Percentiles rank a stretch among this genome's conserved stretches.
Evolutionary conservation across 1,140 invertebrate species (phyloP).

Genomic region (Panagrolaimus sp.): DNA sequence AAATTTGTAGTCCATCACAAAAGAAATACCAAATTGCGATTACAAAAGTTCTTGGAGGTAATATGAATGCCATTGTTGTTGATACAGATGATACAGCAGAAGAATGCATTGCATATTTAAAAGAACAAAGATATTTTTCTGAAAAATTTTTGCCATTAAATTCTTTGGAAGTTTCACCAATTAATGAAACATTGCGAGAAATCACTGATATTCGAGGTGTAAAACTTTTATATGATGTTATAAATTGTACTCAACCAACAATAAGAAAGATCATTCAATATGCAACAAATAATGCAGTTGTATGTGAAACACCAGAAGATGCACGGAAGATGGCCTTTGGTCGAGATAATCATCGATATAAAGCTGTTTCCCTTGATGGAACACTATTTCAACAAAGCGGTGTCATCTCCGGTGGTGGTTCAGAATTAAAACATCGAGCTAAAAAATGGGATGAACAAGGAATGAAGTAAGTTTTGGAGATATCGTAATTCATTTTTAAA

Average conservation of each 20-base stretch:
- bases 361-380: constrained; percentile 88
- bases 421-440: constrained; percentile 87
- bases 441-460: constrained; percentile 99
- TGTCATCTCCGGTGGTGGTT: constrained; percentile 75
- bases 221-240: constrained; percentile 77
- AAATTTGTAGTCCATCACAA: constrained; percentile 97
- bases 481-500: constrained; percentile 7
- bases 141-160: constrained; percentile 96
- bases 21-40: constrained; percentile 91
- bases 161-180: constrained; percentile 17
- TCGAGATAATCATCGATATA: constrained; percentile 62
- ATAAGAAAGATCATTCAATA: constrained; percentile 76
- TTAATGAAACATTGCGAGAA: neutral
- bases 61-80: constrained; percentile 98
- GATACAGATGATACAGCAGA: constrained; percentile 95
- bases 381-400: constrained; percentile 98
- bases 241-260: constrained; percentile 85
- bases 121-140: constrained; percentile 92
- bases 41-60: constrained; percentile 88
- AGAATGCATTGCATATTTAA: constrained; percentile 93
- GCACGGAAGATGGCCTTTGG: constrained; percentile 94
- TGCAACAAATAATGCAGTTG: constrained; percentile 87
- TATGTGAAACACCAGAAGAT: constrained; percentile 85
- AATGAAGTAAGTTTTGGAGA: constrained; percentile 62
- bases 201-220: constrained; percentile 59